phyloP scores from a whole-genome alignment of 2,888 invertebrate genomes.

The Cryptus viduatorius region DNA sequence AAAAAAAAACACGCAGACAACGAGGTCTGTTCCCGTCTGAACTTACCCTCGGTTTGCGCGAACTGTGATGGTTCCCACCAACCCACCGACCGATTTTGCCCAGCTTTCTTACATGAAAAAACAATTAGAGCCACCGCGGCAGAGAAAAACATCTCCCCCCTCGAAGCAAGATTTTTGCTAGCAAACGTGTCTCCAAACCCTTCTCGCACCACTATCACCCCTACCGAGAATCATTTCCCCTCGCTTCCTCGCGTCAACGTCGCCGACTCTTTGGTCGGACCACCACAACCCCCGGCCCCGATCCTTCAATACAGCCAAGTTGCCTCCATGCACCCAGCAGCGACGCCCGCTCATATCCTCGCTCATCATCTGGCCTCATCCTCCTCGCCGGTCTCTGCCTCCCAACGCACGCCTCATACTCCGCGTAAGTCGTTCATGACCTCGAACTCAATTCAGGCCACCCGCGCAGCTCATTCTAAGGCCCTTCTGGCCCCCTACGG shows the following conservation, averaged over 20 bases:
- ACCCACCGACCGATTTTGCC: not conserved
- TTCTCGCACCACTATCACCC: too few relatives aligned
- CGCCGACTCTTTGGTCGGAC: too few relatives aligned
- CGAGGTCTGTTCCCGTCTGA: not conserved
- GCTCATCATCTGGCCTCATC: too few relatives aligned
- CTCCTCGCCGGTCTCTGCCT: not conserved
- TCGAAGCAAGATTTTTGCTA: too few relatives aligned
- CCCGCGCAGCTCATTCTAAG: constrained; percentile 7
- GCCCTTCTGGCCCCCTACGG: constrained; percentile 46
- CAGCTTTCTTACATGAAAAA: not conserved
- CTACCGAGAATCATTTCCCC: too few relatives aligned
- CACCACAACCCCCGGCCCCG: too few relatives aligned
- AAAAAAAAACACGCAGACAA: not conserved
- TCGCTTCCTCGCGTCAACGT: too few relatives aligned
- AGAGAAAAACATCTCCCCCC: too few relatives aligned
- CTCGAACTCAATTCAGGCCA: not conserved
- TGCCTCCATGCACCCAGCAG: too few relatives aligned
- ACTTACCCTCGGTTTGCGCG: not conserved
- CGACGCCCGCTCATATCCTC: too few relatives aligned
- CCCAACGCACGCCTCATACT: not conserved
- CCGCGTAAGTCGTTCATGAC: not conserved
- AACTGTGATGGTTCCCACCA: constrained; percentile 14
- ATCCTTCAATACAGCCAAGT: too few relatives aligned
- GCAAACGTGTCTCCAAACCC: too few relatives aligned
- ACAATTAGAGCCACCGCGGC: not conserved